These are phyloP conservation scores for Zaprionus ornatus DNA, from an alignment of 1,140 invertebrate species.

Conservation along the genomic window DNA sequence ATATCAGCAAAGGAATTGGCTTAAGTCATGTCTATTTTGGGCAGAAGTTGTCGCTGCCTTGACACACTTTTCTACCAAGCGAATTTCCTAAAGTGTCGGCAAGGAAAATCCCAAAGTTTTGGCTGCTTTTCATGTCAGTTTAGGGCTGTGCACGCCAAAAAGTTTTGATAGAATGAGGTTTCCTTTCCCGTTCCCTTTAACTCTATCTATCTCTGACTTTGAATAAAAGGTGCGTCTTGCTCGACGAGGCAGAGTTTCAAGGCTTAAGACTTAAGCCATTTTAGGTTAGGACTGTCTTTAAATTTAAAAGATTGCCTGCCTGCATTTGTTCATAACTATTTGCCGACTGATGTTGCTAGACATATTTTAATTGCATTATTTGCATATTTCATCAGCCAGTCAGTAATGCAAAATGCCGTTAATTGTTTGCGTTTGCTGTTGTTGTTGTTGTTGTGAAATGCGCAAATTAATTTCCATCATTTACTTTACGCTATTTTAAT, in stretches of 20 bases:
- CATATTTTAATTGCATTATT: slow-evolving; percentile 26
- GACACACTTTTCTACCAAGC: slow-evolving; percentile 53
- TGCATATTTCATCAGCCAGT: slow-evolving; percentile 6
- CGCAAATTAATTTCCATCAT: slow-evolving; percentile 63
- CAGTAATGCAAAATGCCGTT: slow-evolving; percentile 33
- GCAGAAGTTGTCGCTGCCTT: slow-evolving; percentile 44
- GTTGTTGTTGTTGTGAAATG: slow-evolving; percentile 23
- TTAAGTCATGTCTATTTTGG: slow-evolving; percentile 66
- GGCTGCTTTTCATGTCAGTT: slow-evolving; percentile 26
- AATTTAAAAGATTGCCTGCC: slow-evolving; percentile 1
- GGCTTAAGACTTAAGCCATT: slow-evolving; percentile 4
- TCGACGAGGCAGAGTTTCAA: slow-evolving; percentile 22
- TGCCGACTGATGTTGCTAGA: background rate
- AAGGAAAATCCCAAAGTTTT: slow-evolving; percentile 32
- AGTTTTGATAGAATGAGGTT: slow-evolving; percentile 42
- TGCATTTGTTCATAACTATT: background rate
- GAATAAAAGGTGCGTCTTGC: slow-evolving; percentile 8
- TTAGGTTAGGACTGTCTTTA: slow-evolving; percentile 2
- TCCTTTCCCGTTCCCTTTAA: background rate
- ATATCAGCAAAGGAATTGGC: slow-evolving; percentile 12
- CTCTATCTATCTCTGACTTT: background rate
- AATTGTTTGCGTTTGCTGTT: slow-evolving; percentile 45
- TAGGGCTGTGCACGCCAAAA: slow-evolving; percentile 47
- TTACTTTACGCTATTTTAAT: slow-evolving; percentile 38
- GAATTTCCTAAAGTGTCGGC: slow-evolving; percentile 32